phyloP scores from a whole-genome alignment of 2,888 invertebrate genomes.

The Malacosoma neustria region DNA sequence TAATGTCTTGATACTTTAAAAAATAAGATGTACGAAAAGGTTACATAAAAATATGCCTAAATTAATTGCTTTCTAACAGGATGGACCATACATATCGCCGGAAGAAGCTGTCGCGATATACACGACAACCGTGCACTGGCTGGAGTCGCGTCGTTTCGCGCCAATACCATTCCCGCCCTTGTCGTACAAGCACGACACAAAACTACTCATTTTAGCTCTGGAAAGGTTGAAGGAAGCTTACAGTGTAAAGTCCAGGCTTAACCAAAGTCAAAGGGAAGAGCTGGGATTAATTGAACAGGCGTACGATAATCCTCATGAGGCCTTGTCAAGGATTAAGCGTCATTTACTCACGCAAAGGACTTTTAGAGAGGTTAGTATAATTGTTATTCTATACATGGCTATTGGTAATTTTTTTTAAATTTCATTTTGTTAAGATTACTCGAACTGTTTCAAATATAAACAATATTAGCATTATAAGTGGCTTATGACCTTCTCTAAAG shows the following conservation, averaged over 20 bases:
- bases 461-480: too few species aligned
- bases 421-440: too few species aligned
- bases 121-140: slow-evolving; percentile 99
- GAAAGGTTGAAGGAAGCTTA: slow-evolving; percentile 98
- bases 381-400: too few species aligned
- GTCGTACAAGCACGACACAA: slow-evolving; percentile 99
- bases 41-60: too few species aligned
- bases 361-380: slow-evolving; percentile 93
- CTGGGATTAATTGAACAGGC: slow-evolving; percentile 99
- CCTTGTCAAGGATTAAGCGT: slow-evolving; percentile 98
- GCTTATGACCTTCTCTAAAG: too few species aligned
- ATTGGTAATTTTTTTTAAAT: too few species aligned
- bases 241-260: slow-evolving; percentile 96
- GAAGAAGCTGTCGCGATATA: slow-evolving; percentile 99
- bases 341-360: slow-evolving; percentile 98
- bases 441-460: too few species aligned
- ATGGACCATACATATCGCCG: slow-evolving; percentile 99
- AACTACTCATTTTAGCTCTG: slow-evolving; percentile 95
- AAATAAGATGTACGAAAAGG: too few species aligned
- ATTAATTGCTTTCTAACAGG: slow-evolving; percentile 64
- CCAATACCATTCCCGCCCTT: slow-evolving; percentile 99
- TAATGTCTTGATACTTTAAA: too few species aligned
- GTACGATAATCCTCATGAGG: slow-evolving; percentile 99
- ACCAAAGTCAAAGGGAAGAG: slow-evolving; percentile 99
- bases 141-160: slow-evolving; percentile 98